phyloP scores from a whole-genome alignment of 2,797 vertebrate genomes.

The Sternotherus odoratus region DNA sequence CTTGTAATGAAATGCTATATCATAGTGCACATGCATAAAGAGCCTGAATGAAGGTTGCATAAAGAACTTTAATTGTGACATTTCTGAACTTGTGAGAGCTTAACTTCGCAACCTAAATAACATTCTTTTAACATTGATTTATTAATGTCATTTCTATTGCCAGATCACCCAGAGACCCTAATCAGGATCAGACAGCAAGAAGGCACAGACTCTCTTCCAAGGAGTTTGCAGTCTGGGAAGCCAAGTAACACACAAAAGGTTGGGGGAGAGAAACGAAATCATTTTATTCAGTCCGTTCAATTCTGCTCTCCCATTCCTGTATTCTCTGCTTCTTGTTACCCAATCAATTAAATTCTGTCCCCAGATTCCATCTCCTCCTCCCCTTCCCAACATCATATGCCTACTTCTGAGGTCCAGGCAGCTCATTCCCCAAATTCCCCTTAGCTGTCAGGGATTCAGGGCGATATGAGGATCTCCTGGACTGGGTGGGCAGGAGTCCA shows the following conservation, averaged over 20 bases:
- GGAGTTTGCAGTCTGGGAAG: not conserved
- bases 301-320: not conserved
- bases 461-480: not conserved
- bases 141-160: not conserved
- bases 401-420: not conserved
- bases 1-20: constrained; percentile 25
- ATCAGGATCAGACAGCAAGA: not conserved
- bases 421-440: not conserved
- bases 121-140: not conserved
- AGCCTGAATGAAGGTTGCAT: not conserved
- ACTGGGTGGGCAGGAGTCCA: not conserved
- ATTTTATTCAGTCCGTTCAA: not conserved
- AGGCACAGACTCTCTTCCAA: not conserved
- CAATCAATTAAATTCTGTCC: not conserved
- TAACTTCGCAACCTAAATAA: constrained; percentile 31
- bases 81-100: not conserved
- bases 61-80: not conserved
- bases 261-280: not conserved
- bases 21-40: not conserved
- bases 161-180: not conserved
- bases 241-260: not conserved
- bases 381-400: not conserved
- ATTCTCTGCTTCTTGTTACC: not conserved
- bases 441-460: not conserved
- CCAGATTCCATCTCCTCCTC: not conserved